These are phyloP conservation scores for Mungos mungo DNA, from an alignment of 2,113 vertebrate species.

Conservation along the genomic window DNA sequence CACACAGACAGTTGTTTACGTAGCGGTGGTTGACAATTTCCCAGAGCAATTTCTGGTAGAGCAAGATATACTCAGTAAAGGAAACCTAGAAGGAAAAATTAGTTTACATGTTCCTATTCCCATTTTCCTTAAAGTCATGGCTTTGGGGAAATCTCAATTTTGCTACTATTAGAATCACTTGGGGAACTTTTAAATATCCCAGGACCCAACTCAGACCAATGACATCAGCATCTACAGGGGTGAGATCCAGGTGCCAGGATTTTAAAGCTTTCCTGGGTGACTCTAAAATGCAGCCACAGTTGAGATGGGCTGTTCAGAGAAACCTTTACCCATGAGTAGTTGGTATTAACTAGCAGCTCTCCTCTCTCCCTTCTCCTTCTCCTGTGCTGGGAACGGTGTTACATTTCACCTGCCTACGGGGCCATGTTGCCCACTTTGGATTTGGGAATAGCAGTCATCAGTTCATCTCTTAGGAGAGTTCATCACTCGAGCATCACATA, in stretches of 20 bases:
- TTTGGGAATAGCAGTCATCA: neutral
- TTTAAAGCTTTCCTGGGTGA: neutral
- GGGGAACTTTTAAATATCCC: neutral
- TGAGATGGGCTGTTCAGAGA: neutral
- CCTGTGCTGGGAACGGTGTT: neutral
- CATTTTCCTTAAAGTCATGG: neutral
- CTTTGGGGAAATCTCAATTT: neutral
- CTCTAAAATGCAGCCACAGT: neutral
- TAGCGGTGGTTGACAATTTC: neutral
- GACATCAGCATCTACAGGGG: neutral
- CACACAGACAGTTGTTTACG: neutral
- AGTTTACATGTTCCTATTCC: neutral
- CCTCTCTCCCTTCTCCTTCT: neutral
- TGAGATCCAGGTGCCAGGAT: neutral
- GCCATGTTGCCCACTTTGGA: too few relatives aligned
- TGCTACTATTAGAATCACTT: neutral
- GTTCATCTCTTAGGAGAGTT: neutral
- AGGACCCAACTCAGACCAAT: neutral
- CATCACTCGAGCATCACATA: neutral
- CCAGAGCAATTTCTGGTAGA: neutral
- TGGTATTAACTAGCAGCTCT: neutral
- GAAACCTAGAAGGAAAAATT: neutral
- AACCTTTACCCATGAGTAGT: neutral
- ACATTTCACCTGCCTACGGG: accelerated
- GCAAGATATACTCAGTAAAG: neutral